Evolutionary conservation across 1,140 invertebrate species (phyloP), one percentile per base, ranked within the genome.

Genomic region (Aleiodes sp.): DNA sequence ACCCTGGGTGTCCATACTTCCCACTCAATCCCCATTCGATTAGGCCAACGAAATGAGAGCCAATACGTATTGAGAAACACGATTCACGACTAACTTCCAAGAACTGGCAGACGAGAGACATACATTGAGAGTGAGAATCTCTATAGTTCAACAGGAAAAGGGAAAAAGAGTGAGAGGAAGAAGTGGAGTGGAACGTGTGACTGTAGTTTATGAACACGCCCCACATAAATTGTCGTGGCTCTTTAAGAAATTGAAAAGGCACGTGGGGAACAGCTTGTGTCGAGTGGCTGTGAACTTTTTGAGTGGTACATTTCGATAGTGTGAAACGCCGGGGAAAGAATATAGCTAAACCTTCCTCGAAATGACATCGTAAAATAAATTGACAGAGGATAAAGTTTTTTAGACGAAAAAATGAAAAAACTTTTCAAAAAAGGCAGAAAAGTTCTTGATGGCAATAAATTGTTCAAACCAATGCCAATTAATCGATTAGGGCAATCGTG

Each of bases 201-300:
- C 63, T 70, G 78, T 84, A 86, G 78, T 85, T 86, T 86, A 86
- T 86, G 83, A 86, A 85, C 85, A 85, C 76, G 82, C 76, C 80
- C 82, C 81, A 86, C 84, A 86, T 86, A 86, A 86, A 86, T 86
- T 86, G 84, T 86, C 84, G 84, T 80, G 77, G 82, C 83, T 86
- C 84, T 86, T 86, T 85, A 86, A 85, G 84, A 86, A 86, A 86
- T 86, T 86, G 84, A 80, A 85, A 84, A 86, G 77, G 79, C 81
- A 76, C 64, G 65, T 65, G 75, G 75, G 78, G 73, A 86, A 86
- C 85, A 86, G 85, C 84, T 86, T 86, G 85, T 70, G 76, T 77
- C 72, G 80, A 84, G 81, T 82, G 79, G 77, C 73, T 82, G 78
- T 81, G 78, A 86, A 85, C 77, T 85, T 86, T 84, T 83, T 82